A percentile compares a stretch with the other conserved stretches of the same genome.
These are phyloP conservation scores for Megaceryle maxima DNA, from an alignment of 2,113 vertebrate genomes.

Conservation along the genomic window DNA sequence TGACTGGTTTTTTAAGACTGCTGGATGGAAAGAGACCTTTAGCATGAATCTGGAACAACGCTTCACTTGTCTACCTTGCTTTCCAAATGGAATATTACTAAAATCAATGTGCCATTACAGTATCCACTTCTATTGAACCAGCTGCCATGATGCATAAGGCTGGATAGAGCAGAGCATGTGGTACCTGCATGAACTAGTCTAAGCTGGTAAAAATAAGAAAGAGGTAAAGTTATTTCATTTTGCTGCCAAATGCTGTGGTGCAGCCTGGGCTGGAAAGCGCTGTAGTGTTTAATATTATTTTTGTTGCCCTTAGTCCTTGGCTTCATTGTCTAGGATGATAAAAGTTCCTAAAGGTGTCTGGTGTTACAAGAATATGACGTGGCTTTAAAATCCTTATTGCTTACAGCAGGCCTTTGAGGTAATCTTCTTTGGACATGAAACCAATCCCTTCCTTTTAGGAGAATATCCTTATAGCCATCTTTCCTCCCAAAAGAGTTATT, in stretches of 20 bases:
- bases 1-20: not conserved
- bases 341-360: not conserved
- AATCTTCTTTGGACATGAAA: slow-evolving; percentile 1
- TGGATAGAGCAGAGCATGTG: not conserved
- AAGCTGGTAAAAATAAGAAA: not conserved
- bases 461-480: not conserved
- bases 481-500: not conserved
- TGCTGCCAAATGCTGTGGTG: not conserved
- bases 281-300: not conserved
- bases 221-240: not conserved
- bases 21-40: not conserved
- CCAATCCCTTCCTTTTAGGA: not conserved
- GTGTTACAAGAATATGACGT: not conserved
- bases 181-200: not conserved
- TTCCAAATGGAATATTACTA: not conserved
- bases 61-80: not conserved
- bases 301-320: not conserved
- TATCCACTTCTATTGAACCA: not conserved
- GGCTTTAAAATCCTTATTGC: not conserved
- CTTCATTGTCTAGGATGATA: not conserved
- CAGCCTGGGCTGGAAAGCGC: not conserved
- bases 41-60: not conserved
- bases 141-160: not conserved
- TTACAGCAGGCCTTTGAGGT: not conserved
- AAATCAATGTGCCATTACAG: not conserved